phyloP scores from a whole-genome alignment of 2,113 vertebrate genomes.

The Conger conger region DNA sequence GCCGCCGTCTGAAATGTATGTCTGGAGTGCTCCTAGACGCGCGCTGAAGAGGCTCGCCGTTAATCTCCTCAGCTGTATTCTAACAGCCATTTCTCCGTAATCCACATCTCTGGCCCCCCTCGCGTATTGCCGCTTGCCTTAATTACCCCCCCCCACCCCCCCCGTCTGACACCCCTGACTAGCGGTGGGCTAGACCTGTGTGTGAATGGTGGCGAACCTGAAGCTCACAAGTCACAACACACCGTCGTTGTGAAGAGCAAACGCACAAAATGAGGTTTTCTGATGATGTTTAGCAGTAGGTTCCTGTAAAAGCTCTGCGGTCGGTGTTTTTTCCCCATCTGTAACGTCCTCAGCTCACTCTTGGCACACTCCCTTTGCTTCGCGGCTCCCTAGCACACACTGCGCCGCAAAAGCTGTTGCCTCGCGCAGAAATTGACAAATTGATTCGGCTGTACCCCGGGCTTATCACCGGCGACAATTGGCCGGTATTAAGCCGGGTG shows the following conservation, averaged over 20 bases:
- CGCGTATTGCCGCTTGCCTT: constrained; percentile 64
- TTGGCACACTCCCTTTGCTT: not conserved
- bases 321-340: not conserved
- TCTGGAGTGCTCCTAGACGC: constrained; percentile 63
- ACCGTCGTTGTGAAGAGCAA: not conserved
- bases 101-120: constrained; percentile 62
- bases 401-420: no score
- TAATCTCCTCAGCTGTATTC: constrained; percentile 68
- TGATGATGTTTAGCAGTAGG: not conserved
- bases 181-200: constrained; percentile 25
- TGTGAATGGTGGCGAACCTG: constrained; percentile 25
- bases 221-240: constrained; percentile 15
- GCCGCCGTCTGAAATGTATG: constrained; percentile 58
- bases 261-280: not conserved
- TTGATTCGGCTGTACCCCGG: not conserved
- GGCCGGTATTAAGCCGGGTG: not conserved
- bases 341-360: not conserved
- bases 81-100: constrained; percentile 70
- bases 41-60: constrained; percentile 60
- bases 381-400: no score
- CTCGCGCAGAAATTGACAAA: not conserved
- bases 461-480: no score
- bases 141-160: constrained; percentile 38
- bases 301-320: not conserved
- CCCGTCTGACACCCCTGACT: constrained; percentile 16